Evolutionary conservation across 1,140 invertebrate species (phyloP).

Genomic region (Scylla paramamosain): DNA sequence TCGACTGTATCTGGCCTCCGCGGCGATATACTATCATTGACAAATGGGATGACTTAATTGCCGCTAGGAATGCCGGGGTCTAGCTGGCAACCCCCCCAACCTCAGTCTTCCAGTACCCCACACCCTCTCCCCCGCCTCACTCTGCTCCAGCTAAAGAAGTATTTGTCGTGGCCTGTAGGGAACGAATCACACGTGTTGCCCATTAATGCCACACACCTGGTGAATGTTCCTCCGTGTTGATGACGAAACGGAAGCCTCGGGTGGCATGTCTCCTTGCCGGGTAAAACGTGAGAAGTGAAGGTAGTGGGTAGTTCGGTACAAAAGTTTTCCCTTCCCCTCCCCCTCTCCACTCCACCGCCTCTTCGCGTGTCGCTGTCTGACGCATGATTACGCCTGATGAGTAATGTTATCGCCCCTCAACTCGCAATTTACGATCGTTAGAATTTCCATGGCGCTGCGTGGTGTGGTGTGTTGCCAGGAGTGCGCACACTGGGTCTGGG

Average conservation of each 20-base stretch:
- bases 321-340: slow-evolving; percentile 36
- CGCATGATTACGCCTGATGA: slow-evolving; percentile 58
- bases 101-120: background rate
- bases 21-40: slow-evolving; percentile 62
- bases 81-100: slow-evolving; percentile 42
- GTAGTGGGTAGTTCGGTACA: slow-evolving; percentile 36
- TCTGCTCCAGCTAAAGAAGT: background rate
- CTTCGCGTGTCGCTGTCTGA: slow-evolving; percentile 58
- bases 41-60: slow-evolving; percentile 71
- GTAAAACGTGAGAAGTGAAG: background rate
- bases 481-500: too few relatives aligned
- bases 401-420: slow-evolving; percentile 61
- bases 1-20: background rate
- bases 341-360: too few relatives aligned
- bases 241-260: background rate
- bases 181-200: background rate
- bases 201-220: background rate
- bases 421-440: slow-evolving; percentile 60
- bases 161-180: background rate
- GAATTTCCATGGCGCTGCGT: slow-evolving; percentile 33
- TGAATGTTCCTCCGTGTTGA: background rate
- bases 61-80: slow-evolving; percentile 39
- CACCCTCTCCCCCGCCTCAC: background rate
- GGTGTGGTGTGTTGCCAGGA: background rate
- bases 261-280: background rate